Evolutionary conservation across 2,888 invertebrate species (phyloP).

Genomic region (Lasius platythorax): DNA sequence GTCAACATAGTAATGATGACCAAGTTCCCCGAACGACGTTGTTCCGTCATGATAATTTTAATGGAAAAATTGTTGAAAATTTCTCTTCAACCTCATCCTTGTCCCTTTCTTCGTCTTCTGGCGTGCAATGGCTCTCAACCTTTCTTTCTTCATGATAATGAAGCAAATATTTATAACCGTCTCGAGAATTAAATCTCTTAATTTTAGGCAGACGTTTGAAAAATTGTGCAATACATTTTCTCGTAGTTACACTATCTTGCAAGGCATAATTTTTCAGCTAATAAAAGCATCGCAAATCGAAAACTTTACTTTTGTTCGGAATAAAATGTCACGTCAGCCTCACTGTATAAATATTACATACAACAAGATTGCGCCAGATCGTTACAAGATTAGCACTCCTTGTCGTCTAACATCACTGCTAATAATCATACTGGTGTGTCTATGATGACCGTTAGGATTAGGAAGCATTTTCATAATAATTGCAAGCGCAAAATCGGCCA

Average conservation of each 20-base stretch:
- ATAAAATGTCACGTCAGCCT: not conserved
- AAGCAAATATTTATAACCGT: not conserved
- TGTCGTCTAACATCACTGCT: not conserved
- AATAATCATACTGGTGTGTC: not conserved
- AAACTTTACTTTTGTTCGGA: not conserved
- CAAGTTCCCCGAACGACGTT: not conserved
- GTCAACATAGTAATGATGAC: not conserved
- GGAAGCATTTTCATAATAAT: slow-evolving; percentile 12
- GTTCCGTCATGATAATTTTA: not conserved
- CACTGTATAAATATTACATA: not conserved
- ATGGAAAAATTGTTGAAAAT: slow-evolving; percentile 29
- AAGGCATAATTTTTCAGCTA: not conserved
- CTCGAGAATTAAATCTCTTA: not conserved
- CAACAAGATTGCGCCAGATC: not conserved
- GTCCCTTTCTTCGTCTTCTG: slow-evolving; percentile 37
- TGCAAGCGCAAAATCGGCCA: not conserved
- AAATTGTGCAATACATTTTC: not conserved
- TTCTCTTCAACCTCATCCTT: slow-evolving; percentile 26
- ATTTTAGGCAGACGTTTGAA: not conserved
- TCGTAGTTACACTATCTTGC: not conserved
- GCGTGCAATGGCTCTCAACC: slow-evolving; percentile 35
- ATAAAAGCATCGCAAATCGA: not conserved
- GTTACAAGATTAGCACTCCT: not conserved
- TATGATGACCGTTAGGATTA: not conserved
- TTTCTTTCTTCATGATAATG: not conserved